Evolutionary conservation across 2,888 invertebrate genomes (phyloP).

Genomic region (Reticulitermes lucifugus): DNA sequence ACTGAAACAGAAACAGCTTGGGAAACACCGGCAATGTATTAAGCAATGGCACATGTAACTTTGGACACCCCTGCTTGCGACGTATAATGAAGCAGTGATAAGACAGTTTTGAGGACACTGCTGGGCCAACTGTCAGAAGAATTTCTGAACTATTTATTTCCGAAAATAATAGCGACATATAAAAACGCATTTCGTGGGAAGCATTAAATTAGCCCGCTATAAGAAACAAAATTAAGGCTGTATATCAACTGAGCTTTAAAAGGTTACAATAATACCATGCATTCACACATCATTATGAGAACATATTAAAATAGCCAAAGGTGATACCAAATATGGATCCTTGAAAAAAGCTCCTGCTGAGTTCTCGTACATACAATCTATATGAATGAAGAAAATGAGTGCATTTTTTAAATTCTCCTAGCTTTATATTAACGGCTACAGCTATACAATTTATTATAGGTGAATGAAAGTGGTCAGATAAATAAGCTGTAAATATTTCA

Average conservation of each 20-base stretch:
- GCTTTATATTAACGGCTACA: background rate
- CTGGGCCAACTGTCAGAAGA: background rate
- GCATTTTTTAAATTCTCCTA: slow-evolving; percentile 13
- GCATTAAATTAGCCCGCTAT: background rate
- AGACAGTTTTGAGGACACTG: background rate
- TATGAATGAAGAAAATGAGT: background rate
- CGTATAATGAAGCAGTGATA: background rate
- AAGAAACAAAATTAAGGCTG: background rate
- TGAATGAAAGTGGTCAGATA: slow-evolving; percentile 17
- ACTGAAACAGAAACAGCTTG: no score
- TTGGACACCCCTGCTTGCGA: background rate
- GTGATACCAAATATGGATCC: background rate
- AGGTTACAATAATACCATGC: background rate
- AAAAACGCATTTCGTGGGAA: background rate
- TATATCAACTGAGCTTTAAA: background rate
- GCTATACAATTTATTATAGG: background rate
- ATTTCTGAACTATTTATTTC: background rate
- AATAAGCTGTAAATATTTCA: background rate
- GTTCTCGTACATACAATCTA: background rate
- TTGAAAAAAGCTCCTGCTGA: background rate
- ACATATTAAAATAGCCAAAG: background rate
- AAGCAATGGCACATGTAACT: background rate
- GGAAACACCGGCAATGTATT: no score
- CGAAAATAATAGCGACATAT: background rate
- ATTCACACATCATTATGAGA: background rate